Percentiles rank a stretch among this genome's conserved stretches.
Conservation (phyloP, 2,797 vertebrate genomes). For the Poecilia velifera region DNA sequence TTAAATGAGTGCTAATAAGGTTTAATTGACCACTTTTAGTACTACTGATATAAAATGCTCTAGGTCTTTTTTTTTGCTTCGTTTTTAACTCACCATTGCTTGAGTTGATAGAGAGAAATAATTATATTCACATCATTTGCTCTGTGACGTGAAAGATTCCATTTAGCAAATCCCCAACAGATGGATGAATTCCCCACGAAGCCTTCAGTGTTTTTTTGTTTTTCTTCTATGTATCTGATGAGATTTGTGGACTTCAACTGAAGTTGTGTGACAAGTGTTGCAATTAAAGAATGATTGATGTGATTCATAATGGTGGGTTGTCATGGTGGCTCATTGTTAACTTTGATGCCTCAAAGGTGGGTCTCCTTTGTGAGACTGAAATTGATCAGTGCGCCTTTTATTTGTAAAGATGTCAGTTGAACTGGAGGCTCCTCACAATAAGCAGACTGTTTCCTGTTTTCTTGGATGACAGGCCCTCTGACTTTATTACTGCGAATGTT, state of each 20-base stretch:
- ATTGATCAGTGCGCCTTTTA: constrained; percentile 10
- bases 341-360: constrained; percentile 14
- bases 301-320: constrained; percentile 19
- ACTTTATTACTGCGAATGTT: not conserved
- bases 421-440: not conserved
- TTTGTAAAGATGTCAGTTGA: constrained; percentile 35
- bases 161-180: constrained; percentile 28
- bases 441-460: constrained; percentile 4
- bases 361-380: constrained; percentile 18
- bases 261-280: constrained; percentile 5
- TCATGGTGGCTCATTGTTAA: constrained; percentile 17
- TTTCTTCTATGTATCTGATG: constrained; percentile 16
- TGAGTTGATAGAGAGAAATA: not conserved
- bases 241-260: constrained; percentile 22
- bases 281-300: constrained; percentile 21
- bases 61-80: constrained; percentile 1
- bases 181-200: constrained; percentile 14
- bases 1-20: constrained; percentile 19
- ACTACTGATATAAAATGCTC: not conserved
- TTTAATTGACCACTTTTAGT: constrained; percentile 10
- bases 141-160: constrained; percentile 2
- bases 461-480: not conserved
- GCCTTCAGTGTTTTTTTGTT: constrained; percentile 6
- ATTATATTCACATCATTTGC: constrained; percentile 10
- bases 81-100: not conserved